Percentiles rank a stretch among this genome's conserved stretches.
Conservation (phyloP, 1,140 invertebrate species). For the Bombus confusus region DNA sequence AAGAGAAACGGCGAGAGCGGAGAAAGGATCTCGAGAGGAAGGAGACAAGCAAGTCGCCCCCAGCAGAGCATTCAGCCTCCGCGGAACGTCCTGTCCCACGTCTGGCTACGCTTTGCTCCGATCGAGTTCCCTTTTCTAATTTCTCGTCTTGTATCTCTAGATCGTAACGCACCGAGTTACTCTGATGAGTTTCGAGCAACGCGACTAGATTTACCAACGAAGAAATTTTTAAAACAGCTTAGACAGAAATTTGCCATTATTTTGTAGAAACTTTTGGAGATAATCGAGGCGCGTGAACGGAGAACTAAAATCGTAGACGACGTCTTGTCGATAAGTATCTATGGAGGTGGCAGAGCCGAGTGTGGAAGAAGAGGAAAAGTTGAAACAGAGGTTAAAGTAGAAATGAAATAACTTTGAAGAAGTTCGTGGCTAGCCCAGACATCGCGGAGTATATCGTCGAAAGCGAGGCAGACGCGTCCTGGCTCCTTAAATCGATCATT, state of each 20-base stretch:
- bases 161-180: background rate
- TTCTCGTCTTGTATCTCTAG: too few relatives aligned
- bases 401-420: background rate
- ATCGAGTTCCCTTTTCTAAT: constrained; percentile 65
- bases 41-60: constrained; percentile 78
- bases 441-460: background rate
- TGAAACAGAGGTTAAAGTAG: too few relatives aligned
- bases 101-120: constrained; percentile 70
- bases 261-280: background rate
- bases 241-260: background rate
- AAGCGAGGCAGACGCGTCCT: background rate
- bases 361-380: background rate
- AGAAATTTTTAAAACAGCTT: background rate
- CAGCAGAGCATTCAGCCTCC: constrained; percentile 80
- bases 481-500: constrained; percentile 25
- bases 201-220: background rate
- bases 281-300: background rate
- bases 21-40: constrained; percentile 38
- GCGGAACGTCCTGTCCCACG: constrained; percentile 75
- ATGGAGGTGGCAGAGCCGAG: background rate
- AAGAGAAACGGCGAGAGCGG: constrained; percentile 11
- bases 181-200: background rate
- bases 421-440: background rate
- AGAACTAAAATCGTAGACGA: background rate
- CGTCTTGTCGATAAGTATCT: background rate